Evolutionary conservation across 2,797 vertebrate genomes (phyloP), one percentile per base, ranked within the genome.

Genomic region (Thalassophryne amazonica): DNA sequence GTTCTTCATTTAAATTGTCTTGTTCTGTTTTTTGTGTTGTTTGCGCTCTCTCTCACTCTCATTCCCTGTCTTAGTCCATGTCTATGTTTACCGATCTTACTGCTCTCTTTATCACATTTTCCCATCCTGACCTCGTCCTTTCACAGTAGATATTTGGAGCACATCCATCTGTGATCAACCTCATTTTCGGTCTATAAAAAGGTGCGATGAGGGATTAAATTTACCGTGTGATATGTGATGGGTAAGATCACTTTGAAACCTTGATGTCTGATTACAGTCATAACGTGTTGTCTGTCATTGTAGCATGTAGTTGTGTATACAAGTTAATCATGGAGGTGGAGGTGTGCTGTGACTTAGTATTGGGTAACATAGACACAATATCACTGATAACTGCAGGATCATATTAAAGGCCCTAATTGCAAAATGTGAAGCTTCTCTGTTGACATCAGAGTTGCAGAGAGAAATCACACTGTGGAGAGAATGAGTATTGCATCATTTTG

Each of bases 91-190:
- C 35, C 31, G 4, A 7, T 43, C 16, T 49, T 59, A 31, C 39
- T 46, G 45, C 43, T 62, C 51, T 78, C 60, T 74, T 78, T 78
- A 73, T 73, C 72, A 76, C 62, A 28, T 78, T 69, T 69, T 52
- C 36, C 31, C n/a, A 20, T 21, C 25, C 27, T 55, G 33, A 20
- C 57, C 33, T 32, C 47, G 25, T 63, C 52, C 29, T 46, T 68
- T 63, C 55, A 42, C 49, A 50, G 17, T 0, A 48, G 25, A 45
- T 76, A 77, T 79, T 74, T 76, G 60, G 40, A 62, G 41, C 57
- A 19, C 46, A 55, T 22, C 57, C 63, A 67, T 72, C 58, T 78
- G 58, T 69, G 53, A 66, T 69, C 40, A 55, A 70, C 70, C 55
- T 72, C 6, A 72, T 70, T 69, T 66, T 66, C 70, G 41, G 60